These are phyloP conservation scores for Etheostoma cragini DNA, from an alignment of 2,113 vertebrate genomes.

Conservation along the genomic window DNA sequence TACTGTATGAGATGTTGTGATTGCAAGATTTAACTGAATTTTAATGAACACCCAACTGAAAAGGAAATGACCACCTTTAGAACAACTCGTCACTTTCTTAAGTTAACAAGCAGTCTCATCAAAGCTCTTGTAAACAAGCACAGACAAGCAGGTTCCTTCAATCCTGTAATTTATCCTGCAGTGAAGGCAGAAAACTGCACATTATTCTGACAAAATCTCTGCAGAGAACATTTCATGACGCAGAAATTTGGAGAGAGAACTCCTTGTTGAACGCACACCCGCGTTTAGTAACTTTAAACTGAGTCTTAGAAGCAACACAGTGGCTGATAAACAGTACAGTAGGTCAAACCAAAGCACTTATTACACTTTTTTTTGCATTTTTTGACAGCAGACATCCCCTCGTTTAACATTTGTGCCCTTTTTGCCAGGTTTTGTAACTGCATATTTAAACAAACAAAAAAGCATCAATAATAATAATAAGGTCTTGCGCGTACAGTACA, in stretches of 20 bases:
- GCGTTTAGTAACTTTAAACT: slow-evolving; percentile 13
- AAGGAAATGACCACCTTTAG: neutral
- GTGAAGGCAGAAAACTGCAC: slow-evolving; percentile 2
- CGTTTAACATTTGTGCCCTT: neutral
- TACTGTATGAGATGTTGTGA: slow-evolving; percentile 48
- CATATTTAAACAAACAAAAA: neutral
- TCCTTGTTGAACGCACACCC: slow-evolving; percentile 40
- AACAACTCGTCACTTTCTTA: slow-evolving; percentile 2
- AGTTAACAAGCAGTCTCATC: slow-evolving; percentile 8
- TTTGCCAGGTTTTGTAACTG: slow-evolving; percentile 19
- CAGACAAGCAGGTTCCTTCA: slow-evolving; percentile 21
- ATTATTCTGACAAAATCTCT: neutral
- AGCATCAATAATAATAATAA: neutral
- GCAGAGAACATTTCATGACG: neutral
- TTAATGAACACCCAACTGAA: neutral
- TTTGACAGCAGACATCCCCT: neutral
- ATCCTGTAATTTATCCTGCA: slow-evolving; percentile 2
- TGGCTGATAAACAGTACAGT: neutral
- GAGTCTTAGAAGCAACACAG: slow-evolving; percentile 2
- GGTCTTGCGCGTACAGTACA: slow-evolving; percentile 32
- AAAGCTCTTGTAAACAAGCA: slow-evolving; percentile 38
- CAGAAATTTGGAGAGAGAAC: neutral
- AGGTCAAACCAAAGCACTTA: slow-evolving; percentile 61
- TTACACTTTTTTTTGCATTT: slow-evolving; percentile 16
- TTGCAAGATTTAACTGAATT: slow-evolving; percentile 29